phyloP scores from a whole-genome alignment of 2,113 vertebrate genomes.

The Gymnorhina tibicen region DNA sequence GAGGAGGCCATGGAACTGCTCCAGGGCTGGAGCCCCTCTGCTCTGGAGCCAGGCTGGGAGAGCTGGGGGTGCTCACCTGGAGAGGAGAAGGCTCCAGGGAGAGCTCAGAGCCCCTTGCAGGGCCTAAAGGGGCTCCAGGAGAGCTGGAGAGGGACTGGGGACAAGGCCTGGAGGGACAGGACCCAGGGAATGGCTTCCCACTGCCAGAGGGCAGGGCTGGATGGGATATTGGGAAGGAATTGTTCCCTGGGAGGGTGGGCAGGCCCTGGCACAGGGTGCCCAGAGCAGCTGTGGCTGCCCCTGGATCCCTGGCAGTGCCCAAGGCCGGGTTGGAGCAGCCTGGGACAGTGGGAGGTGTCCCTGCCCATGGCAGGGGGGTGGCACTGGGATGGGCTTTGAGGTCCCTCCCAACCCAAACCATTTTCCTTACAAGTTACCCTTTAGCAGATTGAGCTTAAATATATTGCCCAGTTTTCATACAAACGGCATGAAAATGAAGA shows the following conservation, averaged over 20 bases:
- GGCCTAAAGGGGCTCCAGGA: background rate
- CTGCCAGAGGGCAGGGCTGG: background rate
- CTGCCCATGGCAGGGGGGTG: background rate
- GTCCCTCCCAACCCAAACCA: background rate
- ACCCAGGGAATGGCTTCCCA: background rate
- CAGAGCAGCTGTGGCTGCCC: background rate
- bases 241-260: background rate
- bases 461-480: background rate
- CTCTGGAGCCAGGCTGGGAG: background rate
- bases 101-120: background rate
- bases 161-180: background rate
- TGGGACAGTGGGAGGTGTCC: background rate
- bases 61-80: background rate
- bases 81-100: background rate
- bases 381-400: background rate
- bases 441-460: background rate
- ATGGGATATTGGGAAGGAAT: background rate
- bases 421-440: background rate
- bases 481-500: background rate
- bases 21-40: background rate
- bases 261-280: accelerated
- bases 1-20: background rate
- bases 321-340: background rate
- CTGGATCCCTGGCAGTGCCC: background rate
- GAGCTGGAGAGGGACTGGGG: background rate